Evolutionary conservation across 2,888 invertebrate species (phyloP), one percentile per base, ranked within the genome.

Genomic region (Masnerella sp.): DNA sequence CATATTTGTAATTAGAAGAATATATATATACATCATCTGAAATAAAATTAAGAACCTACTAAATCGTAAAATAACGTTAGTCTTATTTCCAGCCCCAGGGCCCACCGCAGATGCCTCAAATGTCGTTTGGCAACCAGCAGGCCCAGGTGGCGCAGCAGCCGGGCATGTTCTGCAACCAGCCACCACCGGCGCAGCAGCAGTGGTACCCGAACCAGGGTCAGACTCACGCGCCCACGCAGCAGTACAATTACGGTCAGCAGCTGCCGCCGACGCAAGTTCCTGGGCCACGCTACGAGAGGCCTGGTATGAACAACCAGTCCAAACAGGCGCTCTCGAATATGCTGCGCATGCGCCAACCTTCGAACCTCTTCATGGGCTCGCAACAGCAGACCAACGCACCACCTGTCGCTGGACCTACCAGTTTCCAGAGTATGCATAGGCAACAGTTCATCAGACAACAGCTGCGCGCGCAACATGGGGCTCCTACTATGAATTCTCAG

Each of bases 291-390:
- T 88, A 85, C 42, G 87, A 88, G 42, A 81, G 91, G 2, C 88
- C 89, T 0, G 85, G 85, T 4, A 90, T 93, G 78, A 93, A 88
- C 61, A 85, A 93, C 84, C 93, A 93, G 30, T 93, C 94, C 3
- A 96, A 96, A 82, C 95, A 95, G 84, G 96, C 96, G 0, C 88
- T 96, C 32, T 94, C 94, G 51, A 93, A 95, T 82, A 95, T 96
- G 95, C 88, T 96, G 56, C 90, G 95, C 0, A 92, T 93, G 80
- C 90, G 96, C 3, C 90, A 94, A 76, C 95, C 95, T 0, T 87
- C 89, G 1, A 89, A 88, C 75, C 89, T 89, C 74, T 88, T 88
- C 52, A 87, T 89, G 80, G 85, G 85, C 0, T 80, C 82, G 3
- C 87, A 86, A 32, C 88, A 87, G 67, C 81, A 78, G n/a, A 76